Evolutionary conservation across 2,113 vertebrate species (phyloP).

Genomic region (Glaucomys volans): DNA sequence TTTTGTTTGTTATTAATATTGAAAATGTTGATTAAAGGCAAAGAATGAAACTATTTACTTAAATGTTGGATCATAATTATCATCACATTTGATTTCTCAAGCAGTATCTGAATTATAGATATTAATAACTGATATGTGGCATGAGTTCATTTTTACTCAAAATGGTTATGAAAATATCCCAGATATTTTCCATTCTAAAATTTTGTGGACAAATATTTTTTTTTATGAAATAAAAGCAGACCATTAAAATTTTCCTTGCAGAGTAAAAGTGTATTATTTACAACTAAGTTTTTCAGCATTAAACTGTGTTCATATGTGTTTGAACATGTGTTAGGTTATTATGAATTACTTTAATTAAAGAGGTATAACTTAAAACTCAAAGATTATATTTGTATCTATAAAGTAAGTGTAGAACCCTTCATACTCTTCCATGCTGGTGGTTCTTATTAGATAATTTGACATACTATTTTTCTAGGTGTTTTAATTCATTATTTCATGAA

Average conservation of each 20-base stretch:
- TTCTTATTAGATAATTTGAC: not conserved
- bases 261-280: constrained; percentile 30
- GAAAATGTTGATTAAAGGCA: not conserved
- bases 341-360: constrained; percentile 14
- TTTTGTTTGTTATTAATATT: constrained; percentile 34
- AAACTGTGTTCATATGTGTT: not conserved
- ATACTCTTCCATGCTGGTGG: not conserved
- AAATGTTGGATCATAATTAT: not conserved
- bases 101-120: not conserved
- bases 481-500: not conserved
- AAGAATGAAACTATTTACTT: constrained; percentile 26
- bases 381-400: not conserved
- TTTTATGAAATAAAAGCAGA: constrained; percentile 1
- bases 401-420: not conserved
- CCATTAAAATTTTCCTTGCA: not conserved
- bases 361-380: not conserved
- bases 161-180: not conserved
- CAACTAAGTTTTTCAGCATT: not conserved
- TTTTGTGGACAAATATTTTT: not conserved
- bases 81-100: not conserved
- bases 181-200: constrained; percentile 44
- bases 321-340: not conserved
- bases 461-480: not conserved
- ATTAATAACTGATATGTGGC: not conserved
- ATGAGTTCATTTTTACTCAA: constrained; percentile 14